Base-by-base conservation (phyloP, 2,113 vertebrate genomes). In the Pampusana beccarii region DNA sequence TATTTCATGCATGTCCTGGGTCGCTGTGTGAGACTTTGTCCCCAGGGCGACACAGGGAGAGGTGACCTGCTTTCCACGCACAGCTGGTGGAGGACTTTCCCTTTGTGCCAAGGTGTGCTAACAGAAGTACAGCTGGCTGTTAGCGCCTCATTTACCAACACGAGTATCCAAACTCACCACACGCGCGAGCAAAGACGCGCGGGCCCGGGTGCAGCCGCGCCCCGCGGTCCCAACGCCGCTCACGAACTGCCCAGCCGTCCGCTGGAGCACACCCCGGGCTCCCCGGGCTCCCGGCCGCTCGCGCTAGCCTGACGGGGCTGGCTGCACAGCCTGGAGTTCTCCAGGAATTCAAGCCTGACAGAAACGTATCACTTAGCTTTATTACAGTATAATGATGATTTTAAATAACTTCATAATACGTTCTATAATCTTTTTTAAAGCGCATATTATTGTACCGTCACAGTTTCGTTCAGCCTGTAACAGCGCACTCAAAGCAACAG, bases 371-470 rank as follows among this genome's bases (percentile, higher is more conserved):
- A 64, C 86, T 85, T 92, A 91, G 80, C 81, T 90, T 92, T 19
- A 81, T 65, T 93, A 65, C 46, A 54, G 90, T 34, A 50, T 31
- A 91, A 97, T 96, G 97, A 91, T 88, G 91, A 91, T 86, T 97
- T 97, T 95, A 84, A 97, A 97, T 90, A 95, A 92, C 50, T 88
- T 94, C 96, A 93, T 96, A 97, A 96, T 97, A 96, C 78, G 93
- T 77, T 94, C 80, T 92, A 29, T 61, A 73, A 86, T 57, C 50
- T 90, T 65, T 93, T 82, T 94, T 70, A 18, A 93, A 97, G 97
- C 90, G 89, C 79, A 9, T 86, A 85, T 95, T 97, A 94, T 83
- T 57, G 83, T 75, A 60, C 88, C 84, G 92, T 88, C 85, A 93
- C 11, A 8, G 79, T 46, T 93, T 71, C 15, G 1, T 95, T 91